A percentile compares a stretch with the other conserved stretches of the same genome.
phyloP scores from a whole-genome alignment of 2,113 vertebrate species.

The Sialia sialis region DNA sequence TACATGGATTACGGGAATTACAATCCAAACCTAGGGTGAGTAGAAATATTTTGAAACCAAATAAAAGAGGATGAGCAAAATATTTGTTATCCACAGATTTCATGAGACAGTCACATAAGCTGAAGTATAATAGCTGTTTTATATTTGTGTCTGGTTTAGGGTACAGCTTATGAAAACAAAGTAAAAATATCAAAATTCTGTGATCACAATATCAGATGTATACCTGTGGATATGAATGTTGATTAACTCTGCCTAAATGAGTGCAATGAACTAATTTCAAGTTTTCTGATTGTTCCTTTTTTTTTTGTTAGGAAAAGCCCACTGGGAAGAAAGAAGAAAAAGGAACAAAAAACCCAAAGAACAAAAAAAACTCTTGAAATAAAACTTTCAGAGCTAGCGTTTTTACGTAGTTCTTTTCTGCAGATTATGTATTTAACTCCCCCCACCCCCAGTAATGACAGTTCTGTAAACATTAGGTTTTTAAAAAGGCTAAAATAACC shows the following conservation, averaged over 20 bases:
- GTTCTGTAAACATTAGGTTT: background rate
- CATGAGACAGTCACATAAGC: background rate
- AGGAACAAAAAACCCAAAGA: rapidly evolving
- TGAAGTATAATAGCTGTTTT: background rate
- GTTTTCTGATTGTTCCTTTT: background rate
- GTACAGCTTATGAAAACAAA: background rate
- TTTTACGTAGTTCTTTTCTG: background rate
- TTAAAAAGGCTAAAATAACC: background rate
- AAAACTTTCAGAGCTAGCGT: background rate
- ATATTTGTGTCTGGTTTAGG: background rate
- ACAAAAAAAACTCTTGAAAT: background rate
- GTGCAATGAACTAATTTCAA: background rate
- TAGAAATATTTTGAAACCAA: background rate
- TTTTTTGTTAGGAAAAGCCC: background rate
- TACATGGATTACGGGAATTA: background rate
- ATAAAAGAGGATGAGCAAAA: background rate
- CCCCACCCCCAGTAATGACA: background rate
- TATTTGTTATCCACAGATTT: background rate
- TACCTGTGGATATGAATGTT: background rate
- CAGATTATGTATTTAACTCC: background rate
- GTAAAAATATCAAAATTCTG: background rate
- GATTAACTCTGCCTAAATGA: background rate
- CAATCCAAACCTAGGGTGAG: background rate
- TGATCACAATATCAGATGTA: rapidly evolving
- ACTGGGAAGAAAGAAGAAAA: background rate